A percentile compares a stretch with the other conserved stretches of the same genome.
These are phyloP conservation scores for Anneissia japonica DNA, from an alignment of 35 echinoderm and acorn worm genomes.

Conservation along the genomic window DNA sequence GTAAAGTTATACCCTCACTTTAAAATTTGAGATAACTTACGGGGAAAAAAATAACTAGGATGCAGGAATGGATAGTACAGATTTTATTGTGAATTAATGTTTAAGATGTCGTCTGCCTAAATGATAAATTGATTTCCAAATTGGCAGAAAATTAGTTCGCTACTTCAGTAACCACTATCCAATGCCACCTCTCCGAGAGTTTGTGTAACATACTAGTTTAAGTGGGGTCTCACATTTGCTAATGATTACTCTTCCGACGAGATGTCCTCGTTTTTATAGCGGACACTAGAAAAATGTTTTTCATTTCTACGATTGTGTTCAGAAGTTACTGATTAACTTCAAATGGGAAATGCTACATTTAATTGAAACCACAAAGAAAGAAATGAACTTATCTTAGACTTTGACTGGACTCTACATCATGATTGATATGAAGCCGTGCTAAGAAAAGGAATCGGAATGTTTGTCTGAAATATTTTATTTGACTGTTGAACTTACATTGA, in stretches of 20 bases:
- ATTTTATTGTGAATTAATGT: neutral
- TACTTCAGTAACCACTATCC: neutral
- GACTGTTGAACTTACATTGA: neutral
- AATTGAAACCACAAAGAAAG: neutral
- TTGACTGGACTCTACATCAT: neutral
- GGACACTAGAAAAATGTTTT: neutral
- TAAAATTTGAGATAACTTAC: neutral
- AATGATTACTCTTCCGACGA: neutral
- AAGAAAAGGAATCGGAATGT: neutral
- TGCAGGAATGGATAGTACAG: neutral
- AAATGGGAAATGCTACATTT: neutral
- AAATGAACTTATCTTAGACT: neutral
- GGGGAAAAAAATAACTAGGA: neutral
- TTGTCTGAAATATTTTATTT: neutral
- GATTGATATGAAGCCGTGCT: neutral
- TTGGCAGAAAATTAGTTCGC: neutral
- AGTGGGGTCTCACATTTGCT: neutral
- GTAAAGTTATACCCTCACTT: neutral
- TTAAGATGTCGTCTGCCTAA: neutral
- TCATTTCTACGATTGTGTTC: neutral
- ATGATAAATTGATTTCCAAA: constrained; percentile 2
- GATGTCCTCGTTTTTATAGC: neutral
- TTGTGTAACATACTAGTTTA: neutral
- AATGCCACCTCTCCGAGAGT: neutral
- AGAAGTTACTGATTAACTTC: neutral